Percentiles rank a stretch among this genome's conserved stretches.
Evolutionary conservation across 2,888 invertebrate species (phyloP).

Genomic region (Blastobasis adustella): DNA sequence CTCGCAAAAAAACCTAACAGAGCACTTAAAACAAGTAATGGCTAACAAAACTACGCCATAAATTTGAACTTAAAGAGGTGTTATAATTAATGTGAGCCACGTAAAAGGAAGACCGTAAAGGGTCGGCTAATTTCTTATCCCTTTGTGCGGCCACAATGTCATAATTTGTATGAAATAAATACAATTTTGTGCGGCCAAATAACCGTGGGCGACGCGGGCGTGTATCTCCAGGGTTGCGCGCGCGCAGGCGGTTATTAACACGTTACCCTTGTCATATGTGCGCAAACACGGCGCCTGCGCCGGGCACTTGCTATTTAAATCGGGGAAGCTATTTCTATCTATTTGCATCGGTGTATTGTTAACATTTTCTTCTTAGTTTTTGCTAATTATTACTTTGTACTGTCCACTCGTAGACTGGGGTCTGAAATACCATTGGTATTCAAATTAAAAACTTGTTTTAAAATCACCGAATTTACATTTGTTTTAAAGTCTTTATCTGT

Average conservation of each 20-base stretch:
- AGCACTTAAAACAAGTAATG: conserved; percentile 47
- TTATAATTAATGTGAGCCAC: conserved; percentile 67
- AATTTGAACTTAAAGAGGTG: conserved; percentile 71
- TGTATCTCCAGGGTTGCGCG: neutral
- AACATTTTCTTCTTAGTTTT: too few species aligned
- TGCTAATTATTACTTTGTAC: too few species aligned
- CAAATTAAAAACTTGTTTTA: too few species aligned
- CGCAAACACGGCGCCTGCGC: neutral
- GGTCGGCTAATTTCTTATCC: conserved; percentile 51
- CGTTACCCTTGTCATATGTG: conserved; percentile 2
- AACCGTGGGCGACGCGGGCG: conserved; percentile 16
- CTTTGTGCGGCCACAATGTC: conserved; percentile 53
- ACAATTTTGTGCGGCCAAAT: conserved; percentile 33
- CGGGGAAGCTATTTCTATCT: too few species aligned
- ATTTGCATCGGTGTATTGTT: too few species aligned
- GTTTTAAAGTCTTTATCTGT: too few species aligned
- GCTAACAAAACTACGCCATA: conserved; percentile 62
- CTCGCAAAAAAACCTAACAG: conserved; percentile 28
- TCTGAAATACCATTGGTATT: too few species aligned
- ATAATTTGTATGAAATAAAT: conserved; percentile 56
- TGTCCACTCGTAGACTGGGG: too few species aligned
- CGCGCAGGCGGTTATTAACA: conserved; percentile 4
- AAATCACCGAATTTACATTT: too few species aligned
- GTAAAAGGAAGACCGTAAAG: conserved; percentile 57
- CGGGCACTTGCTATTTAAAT: too few species aligned